Evolutionary conservation across 2,113 vertebrate genomes (phyloP), one percentile per base, ranked within the genome.

Genomic region (Petromus typicus): DNA sequence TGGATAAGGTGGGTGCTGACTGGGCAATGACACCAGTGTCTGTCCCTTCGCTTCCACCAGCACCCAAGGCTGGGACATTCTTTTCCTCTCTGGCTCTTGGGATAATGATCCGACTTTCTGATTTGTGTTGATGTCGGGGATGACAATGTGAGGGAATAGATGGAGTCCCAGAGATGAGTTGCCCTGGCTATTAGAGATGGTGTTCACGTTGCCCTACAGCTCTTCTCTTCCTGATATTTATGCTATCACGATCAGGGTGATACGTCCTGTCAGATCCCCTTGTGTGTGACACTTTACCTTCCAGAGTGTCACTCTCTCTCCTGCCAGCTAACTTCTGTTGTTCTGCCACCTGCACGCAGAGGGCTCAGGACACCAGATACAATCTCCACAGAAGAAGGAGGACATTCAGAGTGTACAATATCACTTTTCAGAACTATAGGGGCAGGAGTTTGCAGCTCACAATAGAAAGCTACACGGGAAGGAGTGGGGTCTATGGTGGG

Each of bases 171-270:
- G 0, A 43, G 7, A 25, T 34, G 79, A 40, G 43, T 32, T 23
- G 4, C 61, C 16, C 3, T 16, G 13, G 67, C 1, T 23, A 18
- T 30, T 17, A 51, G 27, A 85, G n/a, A 87, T 43, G 25, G 11
- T 3, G 34, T 67, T 17, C 64, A 0, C 5, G 0, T 34, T 3
- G 3, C 7, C 11, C 27, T 17, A 2, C 2, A 27, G 75, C 2
- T 56, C 34, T 27, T 48, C 37, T 88, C 40, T 64, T 25, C 32
- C 37, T 20, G 76, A 0, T 4, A 5, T 37, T 8, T 17, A 40
- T 32, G 1, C 27, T 10, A 17, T 0, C n/a, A 7, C 20, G 78
- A n/a, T 40, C 18, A 16, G 10, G 51, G 5, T 66, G 23, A 40
- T 37, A 25, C 9, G 27, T 48, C 61, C 6, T 11, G 10, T 9